Base-by-base conservation (phyloP, 2,797 vertebrate species). In the Schizopygopsis pylzovi region DNA sequence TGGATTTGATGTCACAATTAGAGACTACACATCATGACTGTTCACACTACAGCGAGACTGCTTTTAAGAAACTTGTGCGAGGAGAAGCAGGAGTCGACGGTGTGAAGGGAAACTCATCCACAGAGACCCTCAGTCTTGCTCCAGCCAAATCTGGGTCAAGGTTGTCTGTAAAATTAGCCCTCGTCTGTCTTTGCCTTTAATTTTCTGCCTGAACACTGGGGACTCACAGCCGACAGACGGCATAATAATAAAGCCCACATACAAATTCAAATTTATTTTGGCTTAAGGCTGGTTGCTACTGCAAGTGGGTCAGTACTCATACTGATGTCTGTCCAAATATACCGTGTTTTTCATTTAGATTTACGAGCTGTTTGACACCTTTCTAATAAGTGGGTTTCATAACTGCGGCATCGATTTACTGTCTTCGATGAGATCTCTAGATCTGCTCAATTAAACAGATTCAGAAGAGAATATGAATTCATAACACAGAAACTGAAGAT, bases 141-240 rank as follows among this genome's bases (percentile, higher is more conserved):
- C 72, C 56, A 83, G 70, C 11, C 73, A 72, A 85, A 89, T 86
- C 63, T 87, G 84, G 87, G 90, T 89, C 90, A 90, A 89, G 90
- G 90, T 88, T 70, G 84, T 78, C 77, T 73, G 81, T 75, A 67
- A 87, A 85, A 73, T 75, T 18, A 80, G 71, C n/a, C n/a, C 65
- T 77, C 6, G 8, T 41, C 77, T 77, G 49, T 72, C 61, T 70
- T 73, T 16, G 54, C 61, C 41, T 65, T 70, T 72, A 80, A 82
- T 78, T 70, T 63, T 25, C 33, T 65, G 25, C 22, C 78, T 12
- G 82, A 45, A 78, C 79, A 75, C 82, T 20, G 6, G 75, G 85
- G 88, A 86, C 28, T 37, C 20, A 22, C 20, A 37, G 25, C 76
- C n/a, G 72, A 79, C 79, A 73, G 73, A 43, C 43, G 25, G 43